phyloP scores from a whole-genome alignment of 2,797 vertebrate species.

The Emydoidea blandingii region DNA sequence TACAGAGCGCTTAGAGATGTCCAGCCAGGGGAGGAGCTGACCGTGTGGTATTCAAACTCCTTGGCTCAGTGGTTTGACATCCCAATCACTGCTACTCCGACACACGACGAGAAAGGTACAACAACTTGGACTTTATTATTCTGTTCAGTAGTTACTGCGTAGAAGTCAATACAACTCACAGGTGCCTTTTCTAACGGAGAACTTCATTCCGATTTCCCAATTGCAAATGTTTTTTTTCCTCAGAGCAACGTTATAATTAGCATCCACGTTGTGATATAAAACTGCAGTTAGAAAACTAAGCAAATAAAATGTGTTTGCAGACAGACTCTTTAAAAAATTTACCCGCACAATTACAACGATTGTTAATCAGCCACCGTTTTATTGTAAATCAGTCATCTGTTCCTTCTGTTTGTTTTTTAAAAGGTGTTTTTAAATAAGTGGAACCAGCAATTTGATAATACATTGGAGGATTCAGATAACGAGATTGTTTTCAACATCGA shows the following conservation, averaged over 20 bases:
- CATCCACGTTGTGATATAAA: neutral
- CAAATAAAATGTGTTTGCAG: neutral
- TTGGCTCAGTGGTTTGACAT: conserved; percentile 97
- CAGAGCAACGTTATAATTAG: neutral
- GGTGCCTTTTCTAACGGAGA: neutral
- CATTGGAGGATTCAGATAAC: neutral
- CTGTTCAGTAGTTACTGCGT: neutral
- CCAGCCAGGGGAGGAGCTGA: conserved; percentile 94
- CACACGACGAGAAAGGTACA: conserved; percentile 98
- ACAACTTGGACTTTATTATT: neutral
- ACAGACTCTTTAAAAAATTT: neutral
- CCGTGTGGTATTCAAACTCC: conserved; percentile 96
- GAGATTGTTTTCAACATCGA: neutral
- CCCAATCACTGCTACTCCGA: conserved; percentile 94
- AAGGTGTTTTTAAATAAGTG: neutral
- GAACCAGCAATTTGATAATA: conserved; percentile 33
- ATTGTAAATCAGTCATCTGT: neutral
- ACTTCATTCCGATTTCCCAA: too few species aligned
- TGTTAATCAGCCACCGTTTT: conserved; percentile 32
- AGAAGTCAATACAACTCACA: neutral
- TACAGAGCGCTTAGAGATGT: conserved; percentile 93
- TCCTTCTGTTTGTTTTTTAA: conserved; percentile 57
- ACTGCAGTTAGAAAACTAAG: neutral
- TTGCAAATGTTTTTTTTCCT: neutral
- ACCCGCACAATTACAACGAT: neutral